These are phyloP conservation scores for Oncorhynchus masou DNA, from an alignment of 2,113 vertebrate species.

Conservation along the genomic window DNA sequence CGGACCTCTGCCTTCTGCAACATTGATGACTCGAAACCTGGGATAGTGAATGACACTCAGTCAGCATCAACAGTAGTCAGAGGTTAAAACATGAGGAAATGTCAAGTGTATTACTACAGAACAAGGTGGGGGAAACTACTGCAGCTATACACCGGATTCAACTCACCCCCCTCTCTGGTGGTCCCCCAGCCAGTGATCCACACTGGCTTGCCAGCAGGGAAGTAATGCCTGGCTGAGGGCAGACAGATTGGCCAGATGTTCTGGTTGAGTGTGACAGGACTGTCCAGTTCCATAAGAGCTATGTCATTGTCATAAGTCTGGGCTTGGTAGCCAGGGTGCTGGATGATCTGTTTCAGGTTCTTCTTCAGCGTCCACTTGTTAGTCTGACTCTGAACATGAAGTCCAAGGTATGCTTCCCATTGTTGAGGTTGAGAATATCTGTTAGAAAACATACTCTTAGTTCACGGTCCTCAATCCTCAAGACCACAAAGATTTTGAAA, in stretches of 20 bases:
- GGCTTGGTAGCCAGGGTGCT: constrained; percentile 41
- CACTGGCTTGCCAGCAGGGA: constrained; percentile 49
- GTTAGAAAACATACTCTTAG: not conserved
- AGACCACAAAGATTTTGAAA: constrained; percentile 7
- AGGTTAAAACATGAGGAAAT: too few relatives aligned
- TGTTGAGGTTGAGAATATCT: constrained; percentile 53
- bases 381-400: constrained; percentile 72
- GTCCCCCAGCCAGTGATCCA: constrained; percentile 6
- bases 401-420: constrained; percentile 82
- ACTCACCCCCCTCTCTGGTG: not conserved
- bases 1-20: constrained; percentile 88
- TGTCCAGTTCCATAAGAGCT: constrained; percentile 70
- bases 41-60: not conserved
- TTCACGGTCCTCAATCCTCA: not conserved
- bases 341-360: constrained; percentile 55
- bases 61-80: not conserved
- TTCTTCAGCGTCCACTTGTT: constrained; percentile 36
- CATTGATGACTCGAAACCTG: constrained; percentile 51
- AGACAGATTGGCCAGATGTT: constrained; percentile 73
- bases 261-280: constrained; percentile 55
- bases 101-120: too few relatives aligned
- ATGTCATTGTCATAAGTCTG: constrained; percentile 58
- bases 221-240: constrained; percentile 51
- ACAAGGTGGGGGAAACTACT: not conserved
- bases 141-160: not conserved